Percentiles rank a stretch among this genome's conserved stretches.
Evolutionary conservation across 2,888 invertebrate species (phyloP).

Genomic region (Epirrhoe tristata): DNA sequence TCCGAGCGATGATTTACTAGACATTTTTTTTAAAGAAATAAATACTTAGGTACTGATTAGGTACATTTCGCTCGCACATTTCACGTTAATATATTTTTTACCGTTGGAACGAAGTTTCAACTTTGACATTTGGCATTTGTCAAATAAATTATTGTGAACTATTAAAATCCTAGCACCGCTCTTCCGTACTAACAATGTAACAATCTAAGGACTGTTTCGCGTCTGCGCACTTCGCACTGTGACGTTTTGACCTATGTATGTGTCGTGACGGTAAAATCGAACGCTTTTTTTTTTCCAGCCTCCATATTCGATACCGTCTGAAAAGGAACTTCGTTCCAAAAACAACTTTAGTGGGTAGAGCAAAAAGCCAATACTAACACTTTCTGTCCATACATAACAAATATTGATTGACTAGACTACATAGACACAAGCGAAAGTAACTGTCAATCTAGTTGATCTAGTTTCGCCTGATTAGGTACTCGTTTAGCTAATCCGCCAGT

Average conservation of each 20-base stretch:
- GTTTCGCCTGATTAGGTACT: constrained; percentile 45
- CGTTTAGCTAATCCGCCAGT: constrained; percentile 38
- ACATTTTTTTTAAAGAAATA: neutral
- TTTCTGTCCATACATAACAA: constrained; percentile 7
- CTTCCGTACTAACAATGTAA: too few species aligned
- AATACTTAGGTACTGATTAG: neutral
- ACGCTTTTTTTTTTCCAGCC: too few species aligned
- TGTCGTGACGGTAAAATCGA: too few species aligned
- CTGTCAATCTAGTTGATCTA: constrained; percentile 45
- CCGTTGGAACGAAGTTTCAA: too few species aligned
- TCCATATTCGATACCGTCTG: too few species aligned
- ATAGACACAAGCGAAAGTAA: constrained; percentile 49
- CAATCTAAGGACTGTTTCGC: too few species aligned
- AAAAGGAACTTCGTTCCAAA: neutral
- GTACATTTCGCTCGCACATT: neutral
- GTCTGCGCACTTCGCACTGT: too few species aligned
- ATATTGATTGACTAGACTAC: constrained; percentile 23
- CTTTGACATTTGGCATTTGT: too few species aligned
- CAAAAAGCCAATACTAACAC: neutral
- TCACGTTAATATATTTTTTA: neutral
- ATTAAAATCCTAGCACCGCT: too few species aligned
- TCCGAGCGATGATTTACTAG: neutral
- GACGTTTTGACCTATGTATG: too few species aligned
- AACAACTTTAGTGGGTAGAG: neutral
- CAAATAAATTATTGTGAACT: neutral